Percentiles rank a stretch among this genome's conserved stretches.
These are phyloP conservation scores for Morus bassanus DNA, from an alignment of 2,797 vertebrate genomes.

Conservation along the genomic window DNA sequence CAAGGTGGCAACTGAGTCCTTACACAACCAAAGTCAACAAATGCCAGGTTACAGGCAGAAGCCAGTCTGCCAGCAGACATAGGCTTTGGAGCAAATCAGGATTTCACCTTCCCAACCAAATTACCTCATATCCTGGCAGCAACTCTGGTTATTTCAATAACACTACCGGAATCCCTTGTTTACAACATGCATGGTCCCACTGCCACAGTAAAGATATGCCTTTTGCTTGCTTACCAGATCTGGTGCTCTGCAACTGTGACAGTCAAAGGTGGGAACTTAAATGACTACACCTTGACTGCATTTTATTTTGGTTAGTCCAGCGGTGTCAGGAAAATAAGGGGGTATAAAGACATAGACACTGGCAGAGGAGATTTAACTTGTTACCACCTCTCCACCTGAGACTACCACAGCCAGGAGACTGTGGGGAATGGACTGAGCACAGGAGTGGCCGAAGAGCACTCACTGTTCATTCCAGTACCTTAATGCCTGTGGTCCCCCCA, in stretches of 20 bases:
- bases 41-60: not conserved
- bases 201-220: not conserved
- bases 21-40: not conserved
- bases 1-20: not conserved
- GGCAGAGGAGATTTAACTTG: not conserved
- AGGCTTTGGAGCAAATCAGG: not conserved
- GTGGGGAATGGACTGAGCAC: not conserved
- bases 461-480: not conserved
- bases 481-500: not conserved
- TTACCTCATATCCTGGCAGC: not conserved
- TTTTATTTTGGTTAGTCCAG: not conserved
- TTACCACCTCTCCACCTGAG: not conserved
- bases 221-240: not conserved
- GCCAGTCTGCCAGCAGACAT: not conserved
- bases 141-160: not conserved
- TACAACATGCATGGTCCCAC: not conserved
- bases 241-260: not conserved
- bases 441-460: not conserved
- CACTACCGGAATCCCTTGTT: not conserved
- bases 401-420: not conserved
- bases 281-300: not conserved
- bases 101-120: not conserved
- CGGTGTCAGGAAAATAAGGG: not conserved
- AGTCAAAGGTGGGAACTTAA: not conserved
- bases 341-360: not conserved